Evolutionary conservation across 2,113 vertebrate genomes (phyloP).

Genomic region (Perognathus longimembris): DNA sequence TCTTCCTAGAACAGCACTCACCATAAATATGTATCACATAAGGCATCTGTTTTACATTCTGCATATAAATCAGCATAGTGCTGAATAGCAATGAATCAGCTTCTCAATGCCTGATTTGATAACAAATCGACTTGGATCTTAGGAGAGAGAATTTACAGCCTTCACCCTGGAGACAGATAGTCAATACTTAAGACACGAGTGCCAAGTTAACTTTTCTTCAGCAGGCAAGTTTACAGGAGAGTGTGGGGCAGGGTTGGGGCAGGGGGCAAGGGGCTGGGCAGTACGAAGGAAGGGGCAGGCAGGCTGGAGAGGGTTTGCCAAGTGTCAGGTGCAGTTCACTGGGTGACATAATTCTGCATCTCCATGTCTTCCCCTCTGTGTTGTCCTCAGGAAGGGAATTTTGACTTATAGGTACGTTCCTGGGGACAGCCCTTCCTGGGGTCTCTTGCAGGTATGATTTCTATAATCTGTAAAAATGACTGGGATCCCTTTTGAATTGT

Average conservation of each 20-base stretch:
- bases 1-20: slow-evolving; percentile 99
- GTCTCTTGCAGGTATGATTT: neutral
- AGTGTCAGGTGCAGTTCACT: slow-evolving; percentile 71
- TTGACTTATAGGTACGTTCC: no score
- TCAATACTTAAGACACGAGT: slow-evolving; percentile 91
- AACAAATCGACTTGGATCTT: slow-evolving; percentile 99
- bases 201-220: slow-evolving; percentile 90
- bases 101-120: slow-evolving; percentile 99
- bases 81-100: slow-evolving; percentile 99
- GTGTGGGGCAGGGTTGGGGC: slow-evolving; percentile 37
- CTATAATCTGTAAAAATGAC: neutral
- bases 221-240: slow-evolving; percentile 87
- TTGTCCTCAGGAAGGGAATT: neutral
- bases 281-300: no score
- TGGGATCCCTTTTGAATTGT: neutral
- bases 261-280: slow-evolving; percentile 46
- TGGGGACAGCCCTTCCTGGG: neutral
- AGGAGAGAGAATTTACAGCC: slow-evolving; percentile 98
- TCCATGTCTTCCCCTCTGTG: neutral
- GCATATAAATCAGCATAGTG: slow-evolving; percentile 99
- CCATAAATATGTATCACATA: slow-evolving; percentile 99
- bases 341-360: neutral
- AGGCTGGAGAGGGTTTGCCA: no score
- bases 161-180: slow-evolving; percentile 92
- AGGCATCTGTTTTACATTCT: slow-evolving; percentile 99